These are phyloP conservation scores for Hyles lineata DNA, from an alignment of 2,888 invertebrate species.

Conservation along the genomic window DNA sequence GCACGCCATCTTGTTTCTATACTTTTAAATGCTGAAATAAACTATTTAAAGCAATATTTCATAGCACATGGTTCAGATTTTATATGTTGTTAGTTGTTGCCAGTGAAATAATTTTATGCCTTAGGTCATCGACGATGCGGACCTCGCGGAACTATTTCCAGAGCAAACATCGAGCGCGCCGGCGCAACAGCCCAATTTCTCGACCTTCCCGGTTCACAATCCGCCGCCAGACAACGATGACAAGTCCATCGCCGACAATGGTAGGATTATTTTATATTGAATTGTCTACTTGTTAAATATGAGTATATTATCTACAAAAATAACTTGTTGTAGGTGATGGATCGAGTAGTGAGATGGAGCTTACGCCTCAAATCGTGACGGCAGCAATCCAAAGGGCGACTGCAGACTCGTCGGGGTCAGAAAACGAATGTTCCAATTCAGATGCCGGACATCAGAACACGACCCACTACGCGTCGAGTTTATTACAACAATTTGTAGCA, in stretches of 20 bases:
- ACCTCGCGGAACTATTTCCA: slow-evolving; percentile 91
- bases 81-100: slow-evolving; percentile 21
- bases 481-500: slow-evolving; percentile 92
- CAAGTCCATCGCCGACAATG: slow-evolving; percentile 81
- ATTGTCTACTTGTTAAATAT: background rate
- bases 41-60: background rate
- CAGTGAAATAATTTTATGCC: slow-evolving; percentile 41
- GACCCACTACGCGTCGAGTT: slow-evolving; percentile 88
- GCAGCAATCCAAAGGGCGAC: slow-evolving; percentile 91
- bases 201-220: slow-evolving; percentile 77
- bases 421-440: slow-evolving; percentile 87
- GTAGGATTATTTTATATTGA: slow-evolving; percentile 47
- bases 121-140: slow-evolving; percentile 91
- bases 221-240: slow-evolving; percentile 74
- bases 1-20: background rate
- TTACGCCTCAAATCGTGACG: slow-evolving; percentile 89
- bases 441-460: slow-evolving; percentile 82
- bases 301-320: slow-evolving; percentile 24
- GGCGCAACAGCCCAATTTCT: slow-evolving; percentile 86
- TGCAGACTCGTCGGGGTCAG: slow-evolving; percentile 88
- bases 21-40: background rate
- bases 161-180: slow-evolving; percentile 86
- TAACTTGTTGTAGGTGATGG: slow-evolving; percentile 79
- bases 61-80: slow-evolving; percentile 16
- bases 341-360: slow-evolving; percentile 90